phyloP scores from a whole-genome alignment of 2,797 vertebrate species.

The Phyllotis vaccarum region DNA sequence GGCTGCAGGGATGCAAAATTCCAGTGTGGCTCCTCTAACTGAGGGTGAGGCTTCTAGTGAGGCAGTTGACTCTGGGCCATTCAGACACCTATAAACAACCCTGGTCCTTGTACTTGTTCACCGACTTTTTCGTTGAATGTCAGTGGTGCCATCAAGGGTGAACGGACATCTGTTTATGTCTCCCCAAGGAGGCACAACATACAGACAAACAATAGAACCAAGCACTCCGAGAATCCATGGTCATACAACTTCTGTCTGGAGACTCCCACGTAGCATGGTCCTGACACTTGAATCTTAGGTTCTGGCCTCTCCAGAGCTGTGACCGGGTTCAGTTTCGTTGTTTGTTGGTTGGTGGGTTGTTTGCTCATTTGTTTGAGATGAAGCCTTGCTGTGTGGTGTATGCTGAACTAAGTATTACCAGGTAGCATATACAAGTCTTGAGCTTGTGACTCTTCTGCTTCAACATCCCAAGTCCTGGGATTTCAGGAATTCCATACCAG shows the following conservation, averaged over 20 bases:
- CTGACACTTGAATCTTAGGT: neutral
- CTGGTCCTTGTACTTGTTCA: rapidly evolving
- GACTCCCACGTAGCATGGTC: neutral
- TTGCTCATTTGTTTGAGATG: neutral
- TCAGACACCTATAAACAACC: neutral
- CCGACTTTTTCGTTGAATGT: neutral
- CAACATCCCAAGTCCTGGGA: neutral
- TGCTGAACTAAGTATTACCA: neutral
- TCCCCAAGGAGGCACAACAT: neutral
- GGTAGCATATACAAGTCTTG: neutral
- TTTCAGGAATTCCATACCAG: neutral
- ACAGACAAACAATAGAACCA: neutral
- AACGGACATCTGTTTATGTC: neutral
- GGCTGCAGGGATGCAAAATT: neutral
- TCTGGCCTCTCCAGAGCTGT: neutral
- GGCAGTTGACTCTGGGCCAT: neutral
- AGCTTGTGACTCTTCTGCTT: neutral
- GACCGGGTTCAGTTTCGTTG: neutral
- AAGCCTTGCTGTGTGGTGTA: neutral
- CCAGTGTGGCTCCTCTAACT: neutral
- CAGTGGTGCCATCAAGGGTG: neutral
- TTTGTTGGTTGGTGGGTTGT: neutral
- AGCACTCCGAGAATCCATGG: neutral
- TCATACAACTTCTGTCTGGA: neutral
- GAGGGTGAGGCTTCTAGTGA: neutral